These are phyloP conservation scores for Drosophila setifemur DNA, from an alignment of 1,140 invertebrate genomes.

Conservation along the genomic window DNA sequence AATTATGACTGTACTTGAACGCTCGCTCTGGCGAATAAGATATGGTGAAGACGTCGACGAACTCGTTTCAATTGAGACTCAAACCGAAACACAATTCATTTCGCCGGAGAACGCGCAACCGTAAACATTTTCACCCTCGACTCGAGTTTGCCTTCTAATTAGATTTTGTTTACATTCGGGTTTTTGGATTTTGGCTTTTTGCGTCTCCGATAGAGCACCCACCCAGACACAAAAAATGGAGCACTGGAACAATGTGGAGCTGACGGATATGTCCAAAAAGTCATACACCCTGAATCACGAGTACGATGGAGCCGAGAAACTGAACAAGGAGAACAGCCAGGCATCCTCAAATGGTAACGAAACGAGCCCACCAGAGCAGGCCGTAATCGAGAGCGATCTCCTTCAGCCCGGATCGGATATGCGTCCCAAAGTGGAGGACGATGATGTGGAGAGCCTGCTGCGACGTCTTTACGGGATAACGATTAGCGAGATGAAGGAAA, in stretches of 20 bases:
- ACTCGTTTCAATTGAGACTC: slow-evolving; percentile 74
- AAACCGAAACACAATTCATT: slow-evolving; percentile 70
- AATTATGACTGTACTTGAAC: slow-evolving; percentile 9
- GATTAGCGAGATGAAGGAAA: slow-evolving; percentile 85
- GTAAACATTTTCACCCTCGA: slow-evolving; percentile 47
- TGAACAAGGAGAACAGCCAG: slow-evolving; percentile 50
- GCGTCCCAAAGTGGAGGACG: slow-evolving; percentile 84
- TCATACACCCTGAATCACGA: slow-evolving; percentile 78
- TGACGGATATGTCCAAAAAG: slow-evolving; percentile 74
- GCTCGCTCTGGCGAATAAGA: slow-evolving; percentile 27
- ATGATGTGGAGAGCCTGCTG: slow-evolving; percentile 84
- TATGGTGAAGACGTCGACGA: slow-evolving; percentile 67
- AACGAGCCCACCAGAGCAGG: neutral
- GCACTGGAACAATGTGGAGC: slow-evolving; percentile 80
- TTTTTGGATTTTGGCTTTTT: slow-evolving; percentile 23
- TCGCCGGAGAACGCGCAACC: slow-evolving; percentile 45
- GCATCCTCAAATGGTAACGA: slow-evolving; percentile 37
- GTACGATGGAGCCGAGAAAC: slow-evolving; percentile 55
- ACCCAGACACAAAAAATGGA: slow-evolving; percentile 61
- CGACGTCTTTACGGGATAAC: slow-evolving; percentile 88
- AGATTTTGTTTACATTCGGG: slow-evolving; percentile 16
- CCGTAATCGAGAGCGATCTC: slow-evolving; percentile 22
- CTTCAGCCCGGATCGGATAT: slow-evolving; percentile 86
- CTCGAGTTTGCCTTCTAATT: slow-evolving; percentile 52
- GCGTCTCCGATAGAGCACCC: slow-evolving; percentile 46